These are phyloP conservation scores for Nephrotoma appendiculata DNA, from an alignment of 2,888 invertebrate species.

Conservation along the genomic window DNA sequence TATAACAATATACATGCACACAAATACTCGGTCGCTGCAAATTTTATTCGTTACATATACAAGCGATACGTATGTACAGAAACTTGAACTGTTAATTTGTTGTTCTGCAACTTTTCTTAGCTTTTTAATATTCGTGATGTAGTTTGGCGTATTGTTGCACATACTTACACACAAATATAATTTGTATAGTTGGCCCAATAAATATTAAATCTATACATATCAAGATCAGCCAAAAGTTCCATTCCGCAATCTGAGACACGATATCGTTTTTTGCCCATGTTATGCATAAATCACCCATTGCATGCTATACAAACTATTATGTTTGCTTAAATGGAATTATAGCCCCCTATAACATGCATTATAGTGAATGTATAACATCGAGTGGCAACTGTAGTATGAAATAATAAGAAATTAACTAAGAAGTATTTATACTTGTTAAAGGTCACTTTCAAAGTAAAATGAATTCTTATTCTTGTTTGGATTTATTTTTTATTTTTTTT, in stretches of 20 bases:
- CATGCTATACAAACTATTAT: neutral
- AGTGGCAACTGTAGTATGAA: neutral
- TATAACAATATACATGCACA: neutral
- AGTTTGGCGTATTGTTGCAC: neutral
- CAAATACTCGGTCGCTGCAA: neutral
- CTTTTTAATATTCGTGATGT: neutral
- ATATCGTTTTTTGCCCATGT: neutral
- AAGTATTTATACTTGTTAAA: neutral
- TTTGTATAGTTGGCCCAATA: neutral
- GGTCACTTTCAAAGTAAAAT: neutral
- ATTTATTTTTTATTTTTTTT: neutral
- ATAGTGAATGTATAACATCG: neutral
- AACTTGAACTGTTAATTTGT: neutral
- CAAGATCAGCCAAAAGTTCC: neutral
- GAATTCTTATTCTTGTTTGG: neutral
- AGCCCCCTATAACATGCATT: neutral
- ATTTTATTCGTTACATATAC: neutral
- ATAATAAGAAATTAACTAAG: neutral
- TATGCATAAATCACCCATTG: neutral
- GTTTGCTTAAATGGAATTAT: neutral
- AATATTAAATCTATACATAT: neutral
- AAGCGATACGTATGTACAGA: neutral
- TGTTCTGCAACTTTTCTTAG: neutral
- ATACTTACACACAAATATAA: neutral
- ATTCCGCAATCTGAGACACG: neutral